phyloP scores from a whole-genome alignment of 2,797 vertebrate genomes.

The Enteromius unitaeniatus region DNA sequence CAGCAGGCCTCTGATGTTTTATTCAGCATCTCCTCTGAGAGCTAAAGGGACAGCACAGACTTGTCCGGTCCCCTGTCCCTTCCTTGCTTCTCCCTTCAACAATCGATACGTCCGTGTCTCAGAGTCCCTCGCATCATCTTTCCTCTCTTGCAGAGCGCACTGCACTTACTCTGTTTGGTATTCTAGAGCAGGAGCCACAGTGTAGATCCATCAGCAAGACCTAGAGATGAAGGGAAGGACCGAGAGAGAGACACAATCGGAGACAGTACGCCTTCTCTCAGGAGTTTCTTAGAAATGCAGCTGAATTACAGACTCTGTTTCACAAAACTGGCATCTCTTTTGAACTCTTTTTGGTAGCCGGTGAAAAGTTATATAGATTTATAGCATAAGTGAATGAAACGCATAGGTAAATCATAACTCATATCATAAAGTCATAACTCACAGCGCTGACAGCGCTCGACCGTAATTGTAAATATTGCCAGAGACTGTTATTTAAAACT shows the following conservation, averaged over 20 bases:
- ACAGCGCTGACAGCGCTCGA: neutral
- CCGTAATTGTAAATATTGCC: conserved; percentile 13
- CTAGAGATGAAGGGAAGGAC: conserved; percentile 66
- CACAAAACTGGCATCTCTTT: conserved; percentile 46
- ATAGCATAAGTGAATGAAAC: neutral
- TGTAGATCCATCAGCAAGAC: conserved; percentile 77
- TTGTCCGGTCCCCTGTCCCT: conserved; percentile 63
- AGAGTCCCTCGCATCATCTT: conserved; percentile 79
- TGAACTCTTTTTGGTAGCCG: conserved; percentile 27
- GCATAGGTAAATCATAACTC: no score
- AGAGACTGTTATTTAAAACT: neutral
- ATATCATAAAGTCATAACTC: conserved; percentile 31
- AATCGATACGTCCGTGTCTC: conserved; percentile 78
- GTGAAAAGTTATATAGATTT: conserved; percentile 29
- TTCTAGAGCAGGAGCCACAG: conserved; percentile 75
- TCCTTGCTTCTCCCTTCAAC: conserved; percentile 58
- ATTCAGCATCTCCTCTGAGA: conserved; percentile 72
- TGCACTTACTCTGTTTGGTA: conserved; percentile 76
- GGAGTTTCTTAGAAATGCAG: conserved; percentile 20
- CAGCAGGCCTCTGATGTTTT: conserved; percentile 72
- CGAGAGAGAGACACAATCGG: conserved; percentile 31
- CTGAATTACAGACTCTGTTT: conserved; percentile 16
- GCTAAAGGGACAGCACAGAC: conserved; percentile 58
- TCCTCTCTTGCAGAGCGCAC: conserved; percentile 74
- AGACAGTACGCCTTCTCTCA: conserved; percentile 11